A percentile compares a stretch with the other conserved stretches of the same genome.
These are phyloP conservation scores for Drosophila diplacantha DNA, from an alignment of 2,888 invertebrate genomes.

Conservation along the genomic window DNA sequence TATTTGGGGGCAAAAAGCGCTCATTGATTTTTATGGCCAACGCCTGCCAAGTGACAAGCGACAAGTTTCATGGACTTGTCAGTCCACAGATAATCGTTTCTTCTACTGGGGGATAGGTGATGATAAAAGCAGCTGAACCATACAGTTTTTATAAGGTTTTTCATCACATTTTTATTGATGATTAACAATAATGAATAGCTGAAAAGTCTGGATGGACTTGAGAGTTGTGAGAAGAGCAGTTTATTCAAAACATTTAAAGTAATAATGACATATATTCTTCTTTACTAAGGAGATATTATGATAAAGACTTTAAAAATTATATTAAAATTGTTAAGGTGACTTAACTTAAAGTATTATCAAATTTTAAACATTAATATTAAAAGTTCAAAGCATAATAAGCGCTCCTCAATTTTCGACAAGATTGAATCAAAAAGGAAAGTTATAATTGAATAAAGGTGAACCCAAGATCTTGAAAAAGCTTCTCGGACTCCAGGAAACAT, in stretches of 20 bases:
- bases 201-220: background rate
- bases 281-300: background rate
- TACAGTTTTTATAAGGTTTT: slow-evolving; percentile 10
- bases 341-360: background rate
- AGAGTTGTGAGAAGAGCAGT: too few species aligned
- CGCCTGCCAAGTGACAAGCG: slow-evolving; percentile 45
- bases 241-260: background rate
- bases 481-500: slow-evolving; percentile 2
- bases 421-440: background rate
- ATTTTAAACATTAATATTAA: background rate
- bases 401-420: background rate
- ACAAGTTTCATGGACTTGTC: slow-evolving; percentile 38
- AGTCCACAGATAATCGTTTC: slow-evolving; percentile 31
- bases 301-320: background rate
- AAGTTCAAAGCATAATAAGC: background rate
- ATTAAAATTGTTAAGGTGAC: background rate
- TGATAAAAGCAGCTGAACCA: slow-evolving; percentile 13
- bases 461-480: background rate
- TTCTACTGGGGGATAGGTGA: slow-evolving; percentile 2
- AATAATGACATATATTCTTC: background rate
- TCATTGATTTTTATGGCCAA: slow-evolving; percentile 66
- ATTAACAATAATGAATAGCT: slow-evolving; percentile 9
- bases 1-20: slow-evolving; percentile 49
- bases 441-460: slow-evolving; percentile 2
- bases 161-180: slow-evolving; percentile 3